phyloP scores from a whole-genome alignment of 2,113 vertebrate species.

The Alethe diademata region DNA sequence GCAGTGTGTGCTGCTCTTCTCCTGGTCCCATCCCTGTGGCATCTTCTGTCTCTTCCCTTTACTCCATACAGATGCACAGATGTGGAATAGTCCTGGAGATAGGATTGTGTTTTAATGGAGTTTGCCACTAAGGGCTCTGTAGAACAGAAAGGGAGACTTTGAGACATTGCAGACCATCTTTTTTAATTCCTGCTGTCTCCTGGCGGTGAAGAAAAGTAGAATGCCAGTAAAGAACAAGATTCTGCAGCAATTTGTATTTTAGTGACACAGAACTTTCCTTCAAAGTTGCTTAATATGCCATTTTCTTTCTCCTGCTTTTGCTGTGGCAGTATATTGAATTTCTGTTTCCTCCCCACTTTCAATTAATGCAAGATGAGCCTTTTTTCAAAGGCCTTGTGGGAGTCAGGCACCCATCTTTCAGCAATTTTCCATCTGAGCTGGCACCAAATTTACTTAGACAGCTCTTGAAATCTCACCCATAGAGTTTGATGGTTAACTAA shows the following conservation, averaged over 20 bases:
- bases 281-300: not conserved
- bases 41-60: not conserved
- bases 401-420: conserved; percentile 44
- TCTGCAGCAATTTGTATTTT: conserved; percentile 8
- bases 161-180: not conserved
- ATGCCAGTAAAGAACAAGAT: conserved; percentile 24
- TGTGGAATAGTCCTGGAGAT: not conserved
- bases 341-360: not conserved
- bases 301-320: conserved; percentile 1
- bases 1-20: fast-evolving
- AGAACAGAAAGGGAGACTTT: not conserved
- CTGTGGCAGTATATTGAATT: conserved; percentile 21
- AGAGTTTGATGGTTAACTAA: not conserved
- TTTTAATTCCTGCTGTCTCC: conserved; percentile 27
- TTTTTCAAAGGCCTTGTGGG: not conserved
- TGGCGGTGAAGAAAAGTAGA: not conserved
- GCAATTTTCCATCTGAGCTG: conserved; percentile 41
- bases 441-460: not conserved
- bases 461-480: not conserved
- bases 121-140: not conserved
- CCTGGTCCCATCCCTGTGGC: not conserved
- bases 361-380: conserved; percentile 5
- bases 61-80: not conserved
- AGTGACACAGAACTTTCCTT: conserved; percentile 4
- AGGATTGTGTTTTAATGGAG: not conserved